Percentiles rank a stretch among this genome's conserved stretches.
Evolutionary conservation across 37 sponge, comb jelly and placozoan genomes (phyloP).

Genomic region (Axinella damicornis): DNA sequence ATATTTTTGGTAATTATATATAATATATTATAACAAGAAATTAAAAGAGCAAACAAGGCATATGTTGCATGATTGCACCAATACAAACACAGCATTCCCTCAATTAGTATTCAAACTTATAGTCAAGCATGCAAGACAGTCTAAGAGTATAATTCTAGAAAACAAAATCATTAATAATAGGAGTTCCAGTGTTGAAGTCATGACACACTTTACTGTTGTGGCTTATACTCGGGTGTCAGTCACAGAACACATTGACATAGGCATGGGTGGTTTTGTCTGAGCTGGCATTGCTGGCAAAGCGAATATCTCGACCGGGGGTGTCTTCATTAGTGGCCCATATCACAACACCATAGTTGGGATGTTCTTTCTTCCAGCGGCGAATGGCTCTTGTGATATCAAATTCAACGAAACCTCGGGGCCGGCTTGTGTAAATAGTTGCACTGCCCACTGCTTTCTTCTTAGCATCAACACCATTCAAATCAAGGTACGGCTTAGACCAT

Average conservation of each 20-base stretch:
- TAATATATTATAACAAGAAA: too few species aligned
- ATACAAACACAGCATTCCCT: too few species aligned
- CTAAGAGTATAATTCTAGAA: too few species aligned
- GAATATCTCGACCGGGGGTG: conserved; percentile 14
- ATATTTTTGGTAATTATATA: too few species aligned
- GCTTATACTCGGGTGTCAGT: not conserved
- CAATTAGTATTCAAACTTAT: too few species aligned
- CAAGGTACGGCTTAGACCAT: conserved; percentile 36
- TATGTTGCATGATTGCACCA: too few species aligned
- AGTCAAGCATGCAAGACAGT: too few species aligned
- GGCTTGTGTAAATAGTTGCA: conserved; percentile 19
- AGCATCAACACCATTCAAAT: conserved; percentile 44
- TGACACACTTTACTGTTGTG: too few species aligned
- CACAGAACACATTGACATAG: conserved; percentile 33
- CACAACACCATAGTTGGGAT: conserved; percentile 47
- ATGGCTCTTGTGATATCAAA: conserved; percentile 38
- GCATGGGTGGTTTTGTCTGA: not conserved
- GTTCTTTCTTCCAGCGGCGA: conserved; percentile 35
- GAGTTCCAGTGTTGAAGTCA: too few species aligned
- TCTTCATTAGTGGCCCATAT: conserved; percentile 33
- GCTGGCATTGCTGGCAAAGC: conserved; percentile 19
- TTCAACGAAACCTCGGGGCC: conserved; percentile 18
- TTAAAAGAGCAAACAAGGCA: too few species aligned
- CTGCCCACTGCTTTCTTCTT: not conserved
- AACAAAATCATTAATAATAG: too few species aligned